phyloP scores from a whole-genome alignment of 2,113 vertebrate species.

The Redunca redunca region DNA sequence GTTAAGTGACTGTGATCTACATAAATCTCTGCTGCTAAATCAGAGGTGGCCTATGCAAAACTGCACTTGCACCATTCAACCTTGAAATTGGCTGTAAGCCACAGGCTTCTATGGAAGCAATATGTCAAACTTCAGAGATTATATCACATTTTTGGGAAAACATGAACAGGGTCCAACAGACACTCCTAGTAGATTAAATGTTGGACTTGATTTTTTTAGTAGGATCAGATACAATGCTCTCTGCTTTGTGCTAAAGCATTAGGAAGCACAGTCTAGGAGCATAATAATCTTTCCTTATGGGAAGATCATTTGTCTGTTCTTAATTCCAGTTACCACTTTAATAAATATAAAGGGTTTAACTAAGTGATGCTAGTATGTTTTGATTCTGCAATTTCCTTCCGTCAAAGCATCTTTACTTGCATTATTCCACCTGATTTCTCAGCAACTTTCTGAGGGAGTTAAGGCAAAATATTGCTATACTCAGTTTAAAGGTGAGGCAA shows the following conservation, averaged over 20 bases:
- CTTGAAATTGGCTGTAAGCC: not conserved
- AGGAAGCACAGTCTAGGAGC: not conserved
- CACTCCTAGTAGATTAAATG: not conserved
- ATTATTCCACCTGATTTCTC: not conserved
- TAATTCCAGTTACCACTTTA: not conserved
- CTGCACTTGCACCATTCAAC: conserved; percentile 13
- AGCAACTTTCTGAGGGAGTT: not conserved
- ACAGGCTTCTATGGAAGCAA: not conserved
- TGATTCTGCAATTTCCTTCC: not conserved
- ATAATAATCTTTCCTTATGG: not conserved
- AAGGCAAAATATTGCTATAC: not conserved
- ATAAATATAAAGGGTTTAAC: not conserved
- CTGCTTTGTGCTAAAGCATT: not conserved
- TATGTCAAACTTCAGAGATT: conserved; percentile 10
- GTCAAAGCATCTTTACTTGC: not conserved
- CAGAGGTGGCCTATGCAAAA: conserved; percentile 18
- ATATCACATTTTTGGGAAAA: conserved; percentile 27
- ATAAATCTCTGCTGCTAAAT: conserved; percentile 39
- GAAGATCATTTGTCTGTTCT: not conserved
- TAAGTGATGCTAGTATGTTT: not conserved
- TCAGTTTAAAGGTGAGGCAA: not conserved
- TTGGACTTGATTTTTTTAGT: not conserved
- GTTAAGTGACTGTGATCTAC: conserved; percentile 40
- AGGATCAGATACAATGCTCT: not conserved
- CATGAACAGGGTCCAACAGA: not conserved